phyloP scores from a whole-genome alignment of 2,888 invertebrate genomes.

The Parthenolecanium corni region DNA sequence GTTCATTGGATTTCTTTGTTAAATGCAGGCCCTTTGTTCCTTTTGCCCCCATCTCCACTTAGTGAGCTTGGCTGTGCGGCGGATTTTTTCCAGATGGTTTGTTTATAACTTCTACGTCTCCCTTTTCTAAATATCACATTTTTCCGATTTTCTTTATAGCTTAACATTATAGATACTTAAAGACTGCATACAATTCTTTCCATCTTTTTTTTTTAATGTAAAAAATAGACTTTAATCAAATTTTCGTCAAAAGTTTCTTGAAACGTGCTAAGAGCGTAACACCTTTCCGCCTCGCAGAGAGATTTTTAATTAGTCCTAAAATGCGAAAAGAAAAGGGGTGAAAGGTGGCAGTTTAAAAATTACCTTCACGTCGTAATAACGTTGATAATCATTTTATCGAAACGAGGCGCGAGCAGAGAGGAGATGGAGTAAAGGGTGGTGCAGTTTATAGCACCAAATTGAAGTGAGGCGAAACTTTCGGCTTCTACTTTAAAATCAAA shows the following conservation, averaged over 20 bases:
- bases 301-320: not conserved
- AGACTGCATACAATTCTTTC: too few relatives aligned
- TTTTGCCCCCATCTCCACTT: too few relatives aligned
- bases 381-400: slow-evolving; percentile 24
- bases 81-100: too few relatives aligned
- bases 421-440: slow-evolving; percentile 16
- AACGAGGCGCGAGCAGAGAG: not conserved
- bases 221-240: too few relatives aligned
- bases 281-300: not conserved
- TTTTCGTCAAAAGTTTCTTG: not conserved
- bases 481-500: slow-evolving; percentile 30
- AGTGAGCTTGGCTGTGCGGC: too few relatives aligned
- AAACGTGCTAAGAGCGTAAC: not conserved
- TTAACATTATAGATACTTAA: too few relatives aligned
- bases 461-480: slow-evolving; percentile 6
- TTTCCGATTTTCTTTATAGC: too few relatives aligned
- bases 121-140: too few relatives aligned
- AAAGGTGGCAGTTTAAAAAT: not conserved
- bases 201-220: too few relatives aligned
- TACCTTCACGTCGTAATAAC: slow-evolving; percentile 15
- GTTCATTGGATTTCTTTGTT: too few relatives aligned
- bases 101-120: too few relatives aligned
- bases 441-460: not conserved
- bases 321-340: not conserved
- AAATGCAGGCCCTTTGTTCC: too few relatives aligned